A percentile compares a stretch with the other conserved stretches of the same genome.
Conservation (phyloP, 2,888 invertebrate species). For the Lepidochitona cinerea region DNA sequence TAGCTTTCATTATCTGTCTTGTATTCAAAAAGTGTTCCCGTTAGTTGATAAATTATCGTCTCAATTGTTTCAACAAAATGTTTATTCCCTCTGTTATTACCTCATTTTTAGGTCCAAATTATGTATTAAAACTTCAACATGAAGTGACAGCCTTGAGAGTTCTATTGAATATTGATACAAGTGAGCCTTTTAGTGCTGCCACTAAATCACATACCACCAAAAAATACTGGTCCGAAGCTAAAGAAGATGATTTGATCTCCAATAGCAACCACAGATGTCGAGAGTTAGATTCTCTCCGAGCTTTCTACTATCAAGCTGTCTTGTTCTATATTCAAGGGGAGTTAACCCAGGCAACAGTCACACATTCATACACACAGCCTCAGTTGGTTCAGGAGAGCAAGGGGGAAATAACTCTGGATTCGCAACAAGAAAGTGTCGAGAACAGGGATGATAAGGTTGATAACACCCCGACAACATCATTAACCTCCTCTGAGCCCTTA, state of each 20-base stretch:
- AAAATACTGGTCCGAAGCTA: conserved; percentile 53
- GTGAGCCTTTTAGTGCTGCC: conserved; percentile 48
- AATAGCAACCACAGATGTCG: conserved; percentile 50
- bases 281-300: conserved; percentile 60
- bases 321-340: conserved; percentile 36
- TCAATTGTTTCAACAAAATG: too few relatives aligned
- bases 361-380: neutral
- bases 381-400: neutral
- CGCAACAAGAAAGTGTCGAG: neutral
- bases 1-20: too few relatives aligned
- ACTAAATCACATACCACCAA: conserved; percentile 53
- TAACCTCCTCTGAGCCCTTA: neutral
- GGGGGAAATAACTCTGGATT: too few relatives aligned
- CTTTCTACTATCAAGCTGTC: conserved; percentile 57
- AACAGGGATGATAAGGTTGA: neutral
- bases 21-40: too few relatives aligned
- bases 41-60: too few relatives aligned
- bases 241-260: conserved; percentile 52
- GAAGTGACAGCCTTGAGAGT: conserved; percentile 62
- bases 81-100: too few relatives aligned
- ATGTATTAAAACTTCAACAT: conserved; percentile 59
- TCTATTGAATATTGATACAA: conserved; percentile 58
- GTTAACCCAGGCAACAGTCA: neutral
- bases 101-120: conserved; percentile 62
- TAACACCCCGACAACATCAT: neutral